These are phyloP conservation scores for Pteromalus puparum DNA, from an alignment of 1,140 invertebrate species.

Conservation along the genomic window DNA sequence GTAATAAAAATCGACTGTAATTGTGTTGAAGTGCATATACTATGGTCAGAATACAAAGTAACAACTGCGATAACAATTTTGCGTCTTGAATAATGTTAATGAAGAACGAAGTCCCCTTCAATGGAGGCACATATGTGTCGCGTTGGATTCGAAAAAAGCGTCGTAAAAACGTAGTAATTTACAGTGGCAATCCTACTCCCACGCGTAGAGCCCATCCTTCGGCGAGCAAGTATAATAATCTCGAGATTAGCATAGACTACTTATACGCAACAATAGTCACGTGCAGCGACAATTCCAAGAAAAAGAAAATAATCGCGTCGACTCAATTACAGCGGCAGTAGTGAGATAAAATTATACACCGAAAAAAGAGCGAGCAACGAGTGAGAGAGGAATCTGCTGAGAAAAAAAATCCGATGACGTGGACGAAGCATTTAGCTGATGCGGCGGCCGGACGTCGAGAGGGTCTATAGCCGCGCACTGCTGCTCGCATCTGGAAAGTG, in stretches of 20 bases:
- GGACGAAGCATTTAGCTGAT: constrained; percentile 47
- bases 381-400: constrained; percentile 24
- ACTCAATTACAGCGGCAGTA: not conserved
- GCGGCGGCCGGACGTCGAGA: constrained; percentile 30
- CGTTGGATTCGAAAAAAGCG: too few relatives aligned
- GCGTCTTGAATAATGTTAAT: too few relatives aligned
- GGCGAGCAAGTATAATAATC: not conserved
- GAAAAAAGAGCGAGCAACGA: constrained; percentile 41
- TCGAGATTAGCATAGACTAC: not conserved
- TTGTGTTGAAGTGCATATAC: too few relatives aligned
- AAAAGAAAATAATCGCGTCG: not conserved
- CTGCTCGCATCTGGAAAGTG: not conserved
- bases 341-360: not conserved
- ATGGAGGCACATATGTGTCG: too few relatives aligned
- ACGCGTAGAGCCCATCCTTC: too few relatives aligned
- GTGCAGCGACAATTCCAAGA: not conserved
- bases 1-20: too few relatives aligned
- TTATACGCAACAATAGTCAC: not conserved
- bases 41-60: too few relatives aligned
- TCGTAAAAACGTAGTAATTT: too few relatives aligned
- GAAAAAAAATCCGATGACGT: constrained; percentile 55
- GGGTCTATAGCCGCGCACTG: not conserved
- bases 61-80: too few relatives aligned
- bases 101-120: too few relatives aligned
- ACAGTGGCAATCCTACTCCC: too few relatives aligned